These are phyloP conservation scores for Drosophila suboccidentalis DNA, from an alignment of 2,888 invertebrate genomes.

Conservation along the genomic window DNA sequence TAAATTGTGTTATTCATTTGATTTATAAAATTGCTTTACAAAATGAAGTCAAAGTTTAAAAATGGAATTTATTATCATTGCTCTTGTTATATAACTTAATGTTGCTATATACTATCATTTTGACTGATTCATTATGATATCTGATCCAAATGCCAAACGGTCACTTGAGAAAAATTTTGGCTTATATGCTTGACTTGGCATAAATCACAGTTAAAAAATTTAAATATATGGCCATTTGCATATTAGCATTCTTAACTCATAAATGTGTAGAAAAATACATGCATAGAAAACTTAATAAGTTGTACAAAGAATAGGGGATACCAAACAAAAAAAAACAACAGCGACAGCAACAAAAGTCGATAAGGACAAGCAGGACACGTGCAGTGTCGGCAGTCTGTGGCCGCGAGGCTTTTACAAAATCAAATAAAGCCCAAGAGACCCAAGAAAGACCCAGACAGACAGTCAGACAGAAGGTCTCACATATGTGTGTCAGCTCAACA, in stretches of 20 bases:
- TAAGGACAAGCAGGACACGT: constrained; percentile 52
- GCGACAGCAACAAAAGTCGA: constrained; percentile 1
- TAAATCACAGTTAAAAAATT: constrained; percentile 61
- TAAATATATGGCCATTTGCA: constrained; percentile 45
- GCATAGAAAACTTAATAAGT: constrained; percentile 48
- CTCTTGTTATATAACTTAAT: neutral
- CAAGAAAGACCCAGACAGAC: constrained; percentile 37
- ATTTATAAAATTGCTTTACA: neutral
- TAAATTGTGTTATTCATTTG: neutral
- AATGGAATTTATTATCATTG: neutral
- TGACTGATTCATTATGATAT: neutral
- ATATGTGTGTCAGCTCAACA: constrained; percentile 6
- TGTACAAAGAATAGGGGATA: constrained; percentile 25
- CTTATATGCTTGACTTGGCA: constrained; percentile 40
- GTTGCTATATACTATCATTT: neutral
- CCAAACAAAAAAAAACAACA: constrained; percentile 15
- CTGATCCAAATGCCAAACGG: neutral
- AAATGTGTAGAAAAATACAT: constrained; percentile 54
- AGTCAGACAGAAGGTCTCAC: constrained; percentile 46
- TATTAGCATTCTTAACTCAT: constrained; percentile 66
- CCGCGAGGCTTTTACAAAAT: constrained; percentile 46
- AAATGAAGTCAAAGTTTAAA: neutral
- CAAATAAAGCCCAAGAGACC: constrained; percentile 53
- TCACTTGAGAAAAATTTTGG: constrained; percentile 8
- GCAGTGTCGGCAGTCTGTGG: constrained; percentile 59